Evolutionary conservation across 2,113 vertebrate species (phyloP).

Genomic region (Martes martes): DNA sequence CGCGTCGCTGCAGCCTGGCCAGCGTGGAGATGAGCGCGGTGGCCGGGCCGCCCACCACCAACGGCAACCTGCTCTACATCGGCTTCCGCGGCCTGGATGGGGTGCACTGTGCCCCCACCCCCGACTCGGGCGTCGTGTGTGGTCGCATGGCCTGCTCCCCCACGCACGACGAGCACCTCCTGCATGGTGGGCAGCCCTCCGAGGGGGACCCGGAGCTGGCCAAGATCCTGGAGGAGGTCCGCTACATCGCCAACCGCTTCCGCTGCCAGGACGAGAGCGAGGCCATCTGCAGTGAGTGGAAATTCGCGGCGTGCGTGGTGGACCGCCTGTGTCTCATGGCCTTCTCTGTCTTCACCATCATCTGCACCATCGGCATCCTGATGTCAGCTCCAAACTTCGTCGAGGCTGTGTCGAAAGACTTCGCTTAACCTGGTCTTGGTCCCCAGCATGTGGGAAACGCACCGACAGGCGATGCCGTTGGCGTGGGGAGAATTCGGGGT

Average conservation of each 20-base stretch:
- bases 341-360: constrained; percentile 93
- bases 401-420: constrained; percentile 95
- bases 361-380: constrained; percentile 95
- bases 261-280: constrained; percentile 91
- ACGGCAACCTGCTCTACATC: constrained; percentile 90
- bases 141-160: constrained; percentile 86
- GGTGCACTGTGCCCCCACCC: constrained; percentile 87
- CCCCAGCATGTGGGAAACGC: constrained; percentile 46
- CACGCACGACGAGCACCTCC: constrained; percentile 88
- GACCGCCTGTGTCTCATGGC: constrained; percentile 96
- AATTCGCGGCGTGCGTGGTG: constrained; percentile 95
- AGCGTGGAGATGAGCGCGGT: constrained; percentile 87
- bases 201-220: constrained; percentile 87
- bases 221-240: constrained; percentile 95
- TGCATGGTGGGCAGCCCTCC: constrained; percentile 82
- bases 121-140: constrained; percentile 90
- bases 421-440: constrained; percentile 78
- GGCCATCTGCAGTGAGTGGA: constrained; percentile 92
- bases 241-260: constrained; percentile 92
- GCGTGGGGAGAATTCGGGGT: background rate
- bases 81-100: constrained; percentile 89
- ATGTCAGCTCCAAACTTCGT: constrained; percentile 97
- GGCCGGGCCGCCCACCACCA: constrained; percentile 76
- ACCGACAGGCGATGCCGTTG: background rate
- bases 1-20: constrained; percentile 86